These are phyloP conservation scores for Tineola bisselliella DNA, from an alignment of 2,888 invertebrate genomes.

Conservation along the genomic window DNA sequence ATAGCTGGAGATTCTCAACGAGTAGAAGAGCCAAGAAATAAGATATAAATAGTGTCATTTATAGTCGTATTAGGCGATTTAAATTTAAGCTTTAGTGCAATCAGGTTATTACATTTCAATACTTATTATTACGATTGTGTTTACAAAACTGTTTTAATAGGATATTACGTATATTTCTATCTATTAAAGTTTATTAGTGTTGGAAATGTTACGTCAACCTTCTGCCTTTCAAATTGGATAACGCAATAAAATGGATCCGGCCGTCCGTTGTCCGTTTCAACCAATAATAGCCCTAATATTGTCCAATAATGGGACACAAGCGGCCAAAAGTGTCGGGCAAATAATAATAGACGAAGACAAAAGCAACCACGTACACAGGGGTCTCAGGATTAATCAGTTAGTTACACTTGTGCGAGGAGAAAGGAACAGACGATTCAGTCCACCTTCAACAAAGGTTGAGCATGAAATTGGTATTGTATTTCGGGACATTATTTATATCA, in stretches of 20 bases:
- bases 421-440: slow-evolving; percentile 65
- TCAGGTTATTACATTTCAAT: no score
- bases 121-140: no score
- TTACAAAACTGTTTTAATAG: no score
- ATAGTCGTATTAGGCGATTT: not conserved
- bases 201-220: not conserved
- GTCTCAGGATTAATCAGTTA: slow-evolving; percentile 65
- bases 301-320: slow-evolving; percentile 51
- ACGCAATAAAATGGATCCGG: slow-evolving; percentile 2
- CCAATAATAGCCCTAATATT: slow-evolving; percentile 57
- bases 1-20: slow-evolving; percentile 3
- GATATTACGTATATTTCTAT: no score
- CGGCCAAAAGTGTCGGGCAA: slow-evolving; percentile 40
- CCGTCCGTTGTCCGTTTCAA: slow-evolving; percentile 22
- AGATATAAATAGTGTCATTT: not conserved
- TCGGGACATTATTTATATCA: not conserved
- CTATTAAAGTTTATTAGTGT: not conserved
- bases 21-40: slow-evolving; percentile 2
- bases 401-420: slow-evolving; percentile 61
- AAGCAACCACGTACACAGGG: slow-evolving; percentile 50
- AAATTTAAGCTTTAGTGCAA: not conserved
- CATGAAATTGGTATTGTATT: not conserved
- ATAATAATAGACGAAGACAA: slow-evolving; percentile 50
- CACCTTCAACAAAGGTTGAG: slow-evolving; percentile 22
- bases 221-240: not conserved